A percentile compares a stretch with the other conserved stretches of the same genome.
These are phyloP conservation scores for Helogale parvula DNA, from an alignment of 2,113 vertebrate species.

Conservation along the genomic window DNA sequence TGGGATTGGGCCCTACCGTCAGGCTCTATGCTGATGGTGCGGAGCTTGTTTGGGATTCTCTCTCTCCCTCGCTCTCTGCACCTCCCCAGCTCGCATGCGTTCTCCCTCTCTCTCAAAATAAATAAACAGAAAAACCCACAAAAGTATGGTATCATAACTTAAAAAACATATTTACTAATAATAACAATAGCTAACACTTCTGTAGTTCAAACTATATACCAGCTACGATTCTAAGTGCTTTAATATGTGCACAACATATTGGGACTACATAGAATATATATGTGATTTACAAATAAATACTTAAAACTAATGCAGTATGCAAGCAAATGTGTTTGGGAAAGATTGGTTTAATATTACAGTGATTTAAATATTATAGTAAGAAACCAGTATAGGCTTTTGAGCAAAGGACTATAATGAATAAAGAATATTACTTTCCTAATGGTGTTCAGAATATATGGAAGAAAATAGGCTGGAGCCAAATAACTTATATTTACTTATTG, in stretches of 20 bases:
- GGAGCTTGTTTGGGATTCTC: too few species aligned
- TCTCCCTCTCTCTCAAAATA: too few species aligned
- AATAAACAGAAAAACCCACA: background rate
- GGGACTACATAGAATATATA: background rate
- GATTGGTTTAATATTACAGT: background rate
- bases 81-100: too few species aligned
- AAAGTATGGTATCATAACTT: background rate
- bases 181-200: background rate
- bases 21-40: too few species aligned
- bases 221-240: background rate
- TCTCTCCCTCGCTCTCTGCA: too few species aligned
- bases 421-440: background rate
- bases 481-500: slow-evolving; percentile 24
- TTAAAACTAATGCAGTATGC: background rate
- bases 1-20: too few species aligned
- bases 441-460: background rate
- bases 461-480: background rate
- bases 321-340: slow-evolving; percentile 32
- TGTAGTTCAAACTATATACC: background rate
- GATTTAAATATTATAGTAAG: background rate
- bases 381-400: background rate
- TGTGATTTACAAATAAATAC: background rate
- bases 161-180: background rate
- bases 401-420: background rate
- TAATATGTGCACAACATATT: background rate